A percentile compares a stretch with the other conserved stretches of the same genome.
phyloP scores from a whole-genome alignment of 2,888 invertebrate genomes.

The Chouioia cunea region DNA sequence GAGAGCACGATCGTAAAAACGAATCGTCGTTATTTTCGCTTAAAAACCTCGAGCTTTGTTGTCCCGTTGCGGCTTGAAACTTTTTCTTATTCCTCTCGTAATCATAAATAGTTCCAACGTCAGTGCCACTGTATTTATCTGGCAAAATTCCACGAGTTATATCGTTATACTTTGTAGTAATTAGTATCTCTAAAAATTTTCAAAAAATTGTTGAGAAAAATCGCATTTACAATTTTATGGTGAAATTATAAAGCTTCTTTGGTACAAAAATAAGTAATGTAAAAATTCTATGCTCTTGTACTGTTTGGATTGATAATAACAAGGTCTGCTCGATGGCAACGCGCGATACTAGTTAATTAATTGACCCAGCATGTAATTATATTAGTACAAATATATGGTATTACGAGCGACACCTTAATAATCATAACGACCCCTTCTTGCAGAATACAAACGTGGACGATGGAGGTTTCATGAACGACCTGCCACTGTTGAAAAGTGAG shows the following conservation, averaged over 20 bases:
- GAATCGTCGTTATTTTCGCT: conserved; percentile 35
- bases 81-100: conserved; percentile 33
- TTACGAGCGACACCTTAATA: not conserved
- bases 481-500: conserved; percentile 92
- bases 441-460: conserved; percentile 89
- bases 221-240: too few relatives aligned
- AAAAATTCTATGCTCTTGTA: too few relatives aligned
- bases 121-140: not conserved
- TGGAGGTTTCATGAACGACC: conserved; percentile 90
- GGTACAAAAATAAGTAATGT: not conserved
- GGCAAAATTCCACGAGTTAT: conserved; percentile 12
- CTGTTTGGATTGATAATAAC: conserved; percentile 1
- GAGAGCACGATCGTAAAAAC: conserved; percentile 39
- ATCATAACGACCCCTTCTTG: conserved; percentile 56
- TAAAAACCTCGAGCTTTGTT: conserved; percentile 22
- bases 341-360: conserved; percentile 34
- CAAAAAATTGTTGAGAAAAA: too few relatives aligned
- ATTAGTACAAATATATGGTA: not conserved
- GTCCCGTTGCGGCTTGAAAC: conserved; percentile 36
- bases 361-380: conserved; percentile 12
- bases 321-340: not conserved
- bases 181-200: too few relatives aligned
- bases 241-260: too few relatives aligned
- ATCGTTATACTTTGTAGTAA: not conserved
- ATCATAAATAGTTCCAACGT: conserved; percentile 5